Evolutionary conservation across 2,888 invertebrate species (phyloP), one percentile per base, ranked within the genome.

Genomic region (Altica lythri): DNA sequence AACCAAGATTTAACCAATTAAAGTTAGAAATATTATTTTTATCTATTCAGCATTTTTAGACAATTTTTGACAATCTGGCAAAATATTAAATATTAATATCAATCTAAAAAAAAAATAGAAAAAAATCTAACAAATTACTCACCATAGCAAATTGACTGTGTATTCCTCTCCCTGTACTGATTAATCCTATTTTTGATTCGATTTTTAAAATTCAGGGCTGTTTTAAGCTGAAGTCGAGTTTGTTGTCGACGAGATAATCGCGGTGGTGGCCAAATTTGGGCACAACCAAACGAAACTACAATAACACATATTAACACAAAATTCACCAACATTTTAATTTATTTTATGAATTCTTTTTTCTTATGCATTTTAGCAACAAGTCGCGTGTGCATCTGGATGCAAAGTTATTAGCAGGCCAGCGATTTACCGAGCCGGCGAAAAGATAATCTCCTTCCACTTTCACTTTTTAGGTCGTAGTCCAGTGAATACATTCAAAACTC

Each of bases 121-220:
- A n/a, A n/a, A n/a, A n/a, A n/a, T n/a, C n/a, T n/a, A n/a, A n/a
- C n/a, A 38, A 30, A 32, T 47, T 37, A 60, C 69, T 64, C 55
- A 70, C 72, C 72, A 37, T 72, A 72, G 60, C 72, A 72, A 37
- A 72, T 59, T 9, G 64, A 67, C 55, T 70, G 64, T 0, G 71
- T 71, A 14, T 62, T 69, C 35, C 70, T 60, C 29, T 68, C 68
- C 18, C 67, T 62, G 45, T 68, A 68, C 46, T 64, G 61, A 9
- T 58, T 57, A 5, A 72, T 45, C 55, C 65, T 68, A 17, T 69
- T 65, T 45, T 63, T 64, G 1, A 72, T 44, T 44, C 69, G 60
- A 30, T 68, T 59, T 47, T 64, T 70, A 19, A 71, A 47, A 40
- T 66, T 67, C 16, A 66, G 53, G 9, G 68, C 68, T 2, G 68